phyloP scores from a whole-genome alignment of 2,113 vertebrate genomes.

The Copsychus sechellarum region DNA sequence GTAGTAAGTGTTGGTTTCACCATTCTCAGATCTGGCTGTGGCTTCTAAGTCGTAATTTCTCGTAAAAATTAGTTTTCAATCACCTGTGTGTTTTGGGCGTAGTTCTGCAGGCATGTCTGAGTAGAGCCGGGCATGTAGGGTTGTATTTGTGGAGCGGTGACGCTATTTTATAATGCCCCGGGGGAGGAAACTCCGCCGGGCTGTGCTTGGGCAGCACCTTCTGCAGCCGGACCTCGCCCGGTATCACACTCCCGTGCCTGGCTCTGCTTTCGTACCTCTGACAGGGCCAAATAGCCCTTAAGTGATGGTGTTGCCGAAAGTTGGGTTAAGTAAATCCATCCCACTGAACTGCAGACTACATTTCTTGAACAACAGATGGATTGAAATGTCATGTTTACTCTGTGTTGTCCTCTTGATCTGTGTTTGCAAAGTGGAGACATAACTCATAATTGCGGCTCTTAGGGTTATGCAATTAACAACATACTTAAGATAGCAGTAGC shows the following conservation, averaged over 20 bases:
- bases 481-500: not conserved
- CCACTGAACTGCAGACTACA: rapidly evolving
- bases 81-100: not conserved
- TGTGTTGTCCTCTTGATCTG: not conserved
- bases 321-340: not conserved
- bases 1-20: not conserved
- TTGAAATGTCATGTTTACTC: not conserved
- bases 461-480: not conserved
- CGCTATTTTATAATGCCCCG: not conserved
- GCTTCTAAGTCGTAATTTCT: not conserved
- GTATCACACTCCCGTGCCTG: not conserved
- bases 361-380: not conserved
- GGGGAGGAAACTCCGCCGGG: conserved; percentile 2
- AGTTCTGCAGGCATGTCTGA: not conserved
- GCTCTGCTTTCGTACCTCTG: not conserved
- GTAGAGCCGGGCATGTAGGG: not conserved
- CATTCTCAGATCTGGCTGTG: not conserved
- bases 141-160: conserved; percentile 4
- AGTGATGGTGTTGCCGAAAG: not conserved
- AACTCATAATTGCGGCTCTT: not conserved
- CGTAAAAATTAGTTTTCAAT: not conserved
- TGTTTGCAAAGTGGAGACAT: not conserved
- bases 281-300: not conserved
- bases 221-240: not conserved
- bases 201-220: conserved; percentile 1